A percentile compares a stretch with the other conserved stretches of the same genome.
Conservation (phyloP, 2,888 invertebrate genomes). For the Nemoura dubitans region DNA sequence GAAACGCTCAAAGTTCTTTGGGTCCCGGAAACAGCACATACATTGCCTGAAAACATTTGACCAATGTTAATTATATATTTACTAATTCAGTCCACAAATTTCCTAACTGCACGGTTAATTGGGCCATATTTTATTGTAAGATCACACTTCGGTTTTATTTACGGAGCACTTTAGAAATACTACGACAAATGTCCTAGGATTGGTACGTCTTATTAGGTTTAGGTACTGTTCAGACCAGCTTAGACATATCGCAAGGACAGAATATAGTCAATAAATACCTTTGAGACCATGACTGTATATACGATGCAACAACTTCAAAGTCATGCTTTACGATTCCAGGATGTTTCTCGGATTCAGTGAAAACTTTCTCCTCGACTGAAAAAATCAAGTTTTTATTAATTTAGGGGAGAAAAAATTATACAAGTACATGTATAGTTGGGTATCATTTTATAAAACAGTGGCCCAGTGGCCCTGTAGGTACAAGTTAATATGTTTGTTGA, state of each 20-base stretch:
- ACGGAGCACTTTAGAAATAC: constrained; percentile 45
- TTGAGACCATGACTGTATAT: constrained; percentile 90
- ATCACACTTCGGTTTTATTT: too few species aligned
- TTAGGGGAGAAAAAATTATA: neutral
- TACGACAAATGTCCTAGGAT: neutral
- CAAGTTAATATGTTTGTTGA: too few species aligned
- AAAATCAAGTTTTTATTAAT: constrained; percentile 56
- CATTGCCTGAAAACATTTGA: constrained; percentile 77
- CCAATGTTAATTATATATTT: constrained; percentile 35
- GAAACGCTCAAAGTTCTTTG: constrained; percentile 91
- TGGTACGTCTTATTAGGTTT: too few species aligned
- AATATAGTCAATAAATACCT: constrained; percentile 64
- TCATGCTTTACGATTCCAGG: constrained; percentile 80
- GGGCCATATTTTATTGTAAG: too few species aligned
- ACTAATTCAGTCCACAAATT: too few species aligned
- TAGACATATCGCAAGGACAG: too few species aligned
- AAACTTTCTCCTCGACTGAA: constrained; percentile 82
- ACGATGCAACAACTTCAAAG: constrained; percentile 83
- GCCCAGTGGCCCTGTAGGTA: too few species aligned
- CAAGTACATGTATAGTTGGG: neutral
- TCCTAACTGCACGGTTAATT: too few species aligned
- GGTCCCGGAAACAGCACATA: constrained; percentile 93
- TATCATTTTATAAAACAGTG: too few species aligned
- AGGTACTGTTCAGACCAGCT: too few species aligned
- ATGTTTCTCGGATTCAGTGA: constrained; percentile 80